Evolutionary conservation across 2,113 vertebrate species (phyloP).

Genomic region (Python bivittatus): DNA sequence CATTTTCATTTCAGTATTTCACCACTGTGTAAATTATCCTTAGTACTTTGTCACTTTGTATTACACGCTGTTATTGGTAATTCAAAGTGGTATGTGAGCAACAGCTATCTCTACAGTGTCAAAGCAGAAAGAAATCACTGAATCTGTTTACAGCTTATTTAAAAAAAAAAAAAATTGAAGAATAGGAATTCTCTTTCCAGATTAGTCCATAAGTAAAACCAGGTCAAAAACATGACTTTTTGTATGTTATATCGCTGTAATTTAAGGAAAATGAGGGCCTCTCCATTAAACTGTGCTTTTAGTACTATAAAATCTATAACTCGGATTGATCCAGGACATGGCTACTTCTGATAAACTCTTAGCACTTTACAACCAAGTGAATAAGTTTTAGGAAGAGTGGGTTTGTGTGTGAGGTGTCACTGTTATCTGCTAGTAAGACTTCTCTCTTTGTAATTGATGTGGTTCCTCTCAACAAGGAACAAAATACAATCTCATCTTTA

Average conservation of each 20-base stretch:
- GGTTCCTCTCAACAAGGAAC: background rate
- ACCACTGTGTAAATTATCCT: background rate
- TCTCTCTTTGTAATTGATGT: background rate
- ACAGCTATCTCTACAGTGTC: no score
- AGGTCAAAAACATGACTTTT: background rate
- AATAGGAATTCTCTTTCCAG: background rate
- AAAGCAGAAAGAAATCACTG: no score
- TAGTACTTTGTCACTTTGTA: constrained; percentile 15
- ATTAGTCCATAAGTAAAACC: background rate
- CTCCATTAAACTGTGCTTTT: background rate
- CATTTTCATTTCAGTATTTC: background rate
- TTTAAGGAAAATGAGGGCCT: background rate
- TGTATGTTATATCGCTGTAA: background rate
- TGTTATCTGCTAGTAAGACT: background rate
- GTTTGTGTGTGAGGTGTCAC: background rate
- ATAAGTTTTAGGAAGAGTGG: background rate
- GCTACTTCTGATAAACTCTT: background rate
- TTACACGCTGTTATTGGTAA: background rate
- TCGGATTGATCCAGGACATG: background rate
- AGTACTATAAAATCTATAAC: background rate
- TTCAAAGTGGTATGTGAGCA: background rate
- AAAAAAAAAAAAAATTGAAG: background rate
- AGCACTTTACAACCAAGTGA: background rate
- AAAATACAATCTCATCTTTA: background rate
- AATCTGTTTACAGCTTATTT: background rate